These are phyloP conservation scores for Saturnia japonica DNA, from an alignment of 2,888 invertebrate species.

Conservation along the genomic window DNA sequence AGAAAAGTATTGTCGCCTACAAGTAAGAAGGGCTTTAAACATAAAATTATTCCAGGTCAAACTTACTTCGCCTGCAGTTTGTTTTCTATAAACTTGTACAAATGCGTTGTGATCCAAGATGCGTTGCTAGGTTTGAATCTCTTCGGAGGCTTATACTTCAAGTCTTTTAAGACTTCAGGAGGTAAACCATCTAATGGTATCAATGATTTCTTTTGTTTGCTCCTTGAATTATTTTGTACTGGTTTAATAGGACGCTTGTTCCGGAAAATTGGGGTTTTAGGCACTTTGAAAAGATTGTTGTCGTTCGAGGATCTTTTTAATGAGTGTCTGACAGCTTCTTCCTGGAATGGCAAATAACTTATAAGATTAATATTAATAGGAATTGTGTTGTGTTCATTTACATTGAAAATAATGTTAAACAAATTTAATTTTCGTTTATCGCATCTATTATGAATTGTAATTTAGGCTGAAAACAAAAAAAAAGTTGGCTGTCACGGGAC, in stretches of 20 bases:
- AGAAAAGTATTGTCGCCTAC: no score
- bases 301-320: constrained; percentile 30
- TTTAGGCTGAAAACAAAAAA: no score
- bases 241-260: constrained; percentile 31
- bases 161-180: constrained; percentile 54
- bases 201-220: constrained; percentile 36
- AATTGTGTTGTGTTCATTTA: no score
- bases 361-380: neutral
- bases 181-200: constrained; percentile 48
- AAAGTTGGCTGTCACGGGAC: no score
- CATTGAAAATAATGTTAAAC: no score
- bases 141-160: constrained; percentile 72
- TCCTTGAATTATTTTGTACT: constrained; percentile 40
- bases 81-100: constrained; percentile 66
- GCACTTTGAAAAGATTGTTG: constrained; percentile 49
- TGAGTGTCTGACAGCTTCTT: neutral
- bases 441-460: no score
- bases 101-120: constrained; percentile 66
- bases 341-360: constrained; percentile 19
- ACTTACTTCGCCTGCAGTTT: constrained; percentile 70
- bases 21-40: no score
- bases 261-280: constrained; percentile 39
- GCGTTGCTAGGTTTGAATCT: constrained; percentile 62
- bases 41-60: neutral
- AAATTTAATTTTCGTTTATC: no score